Base-by-base conservation (phyloP, 2,888 invertebrate species). In the Nomada ruficornis region DNA sequence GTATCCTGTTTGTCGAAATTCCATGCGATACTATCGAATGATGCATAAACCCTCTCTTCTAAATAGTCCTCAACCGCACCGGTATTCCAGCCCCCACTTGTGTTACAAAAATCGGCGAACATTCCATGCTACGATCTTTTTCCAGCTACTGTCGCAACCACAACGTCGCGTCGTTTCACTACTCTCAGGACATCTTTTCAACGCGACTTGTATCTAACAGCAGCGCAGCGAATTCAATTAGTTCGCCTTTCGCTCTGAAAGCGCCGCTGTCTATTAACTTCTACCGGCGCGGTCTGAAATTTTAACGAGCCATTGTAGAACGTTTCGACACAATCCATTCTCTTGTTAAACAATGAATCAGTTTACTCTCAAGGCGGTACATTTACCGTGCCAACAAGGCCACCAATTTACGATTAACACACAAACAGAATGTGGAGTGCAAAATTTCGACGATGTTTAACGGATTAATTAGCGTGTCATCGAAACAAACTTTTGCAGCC, bases 251-350 rank as follows among this genome's bases (percentile, higher is more conserved):
- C 70, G 57, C 69, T 63, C 50, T 13, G 70, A 70, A 57, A 70
- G 47, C 69, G 54, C 55, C 44, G 57, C 47, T 57, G 76, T 69
- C 76, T 70, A 76, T 76, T 76, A 76, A 76, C 69, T 69, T 69
- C 76, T 20, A 47, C 60, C 62, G 47, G 26, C 23, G 23, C 23
- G 69, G 57, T 57, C 76, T 64, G 63, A 76, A 76, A 70, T 63
- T 76, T 63, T 76, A 69, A 70, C 69, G 69, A 76, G 63, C 70
- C 63, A 69, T 74, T 74, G 65, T 74, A 50, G 50, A 57, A 18
- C 42, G 47, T 65, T 73, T 73, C 73, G 29, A 57, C 57, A 50
- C 44, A 29, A 52, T 47, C 65, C 64, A 57, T 57, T 23, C 23
- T 36, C 54, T 29, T 4, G n/a, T 71, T 23, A 42, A 63, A 72